Base-by-base conservation (phyloP, 2,113 vertebrate genomes). In the Thymallus thymallus region DNA sequence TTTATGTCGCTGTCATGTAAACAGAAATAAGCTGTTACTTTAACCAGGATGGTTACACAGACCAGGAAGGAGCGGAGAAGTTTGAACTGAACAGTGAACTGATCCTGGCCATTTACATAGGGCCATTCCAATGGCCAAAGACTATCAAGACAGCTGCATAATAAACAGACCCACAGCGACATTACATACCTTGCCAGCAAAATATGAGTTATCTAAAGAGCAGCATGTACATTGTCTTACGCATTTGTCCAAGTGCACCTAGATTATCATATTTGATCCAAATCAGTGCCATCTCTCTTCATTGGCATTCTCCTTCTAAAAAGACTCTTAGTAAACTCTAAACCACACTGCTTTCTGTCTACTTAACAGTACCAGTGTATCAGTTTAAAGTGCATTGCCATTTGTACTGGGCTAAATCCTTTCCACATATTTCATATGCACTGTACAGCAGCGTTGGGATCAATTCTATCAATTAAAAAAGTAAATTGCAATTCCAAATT, bases 21-120 rank as follows among this genome's bases (percentile, higher is more conserved):
- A 86, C 75, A 81, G 69, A 82, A 72, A 62, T 23, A 83, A 89
- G 86, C 85, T 90, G 90, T 87, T 86, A n/a, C 22, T 51, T 69
- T 29, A 16, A 64, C 16, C 62, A 64, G 23, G 26, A 30, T 10
- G 35, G 35, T 64, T 16, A 30, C 10, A 16, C 30, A 16, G 35
- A 41, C 35, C 35, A 41, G 23, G 16, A 3, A 64, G 62, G 26
- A 30, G 23, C 26, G 23, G 0, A 64, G 4, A 14, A 64, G 62
- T 26, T 62, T 29, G 62, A 55, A 20, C 16, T 55, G 18, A 55
- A 55, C 51, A 41, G 35, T 41, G 35, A 41, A 41, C 51, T 55
- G 51, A 18, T 14, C 51, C 16, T 55, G 51, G 51, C 87, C n/a
- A 60, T 7, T 10, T n/a, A 23, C 16, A 60, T 60, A n/a, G n/a